phyloP scores from a whole-genome alignment of 37 sponge, comb jelly and placozoan genomes.

The Haliclona indistincta region DNA sequence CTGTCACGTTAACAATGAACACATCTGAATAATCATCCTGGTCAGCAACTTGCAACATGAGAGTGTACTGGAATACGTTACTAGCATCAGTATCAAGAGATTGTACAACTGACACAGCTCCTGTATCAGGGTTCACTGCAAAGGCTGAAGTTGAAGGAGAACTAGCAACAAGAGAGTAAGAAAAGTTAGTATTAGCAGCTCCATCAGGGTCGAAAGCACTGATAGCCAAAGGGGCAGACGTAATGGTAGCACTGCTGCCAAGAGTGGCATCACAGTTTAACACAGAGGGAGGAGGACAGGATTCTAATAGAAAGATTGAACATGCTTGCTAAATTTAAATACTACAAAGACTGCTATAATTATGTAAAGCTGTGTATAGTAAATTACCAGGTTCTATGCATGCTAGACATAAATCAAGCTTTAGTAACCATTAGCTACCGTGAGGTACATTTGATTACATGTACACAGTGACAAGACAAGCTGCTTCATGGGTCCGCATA shows the following conservation, averaged over 20 bases:
- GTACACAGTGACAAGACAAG: too few species aligned
- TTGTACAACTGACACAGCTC: slow-evolving; percentile 29
- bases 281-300: slow-evolving; percentile 10
- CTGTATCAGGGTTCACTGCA: slow-evolving; percentile 28
- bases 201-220: slow-evolving; percentile 61
- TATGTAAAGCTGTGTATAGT: too few species aligned
- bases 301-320: neutral
- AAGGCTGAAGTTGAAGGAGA: slow-evolving; percentile 33
- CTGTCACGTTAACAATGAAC: slow-evolving; percentile 20
- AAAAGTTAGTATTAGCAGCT: slow-evolving; percentile 15
- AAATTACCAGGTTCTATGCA: too few species aligned
- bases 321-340: neutral
- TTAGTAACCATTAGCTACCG: too few species aligned
- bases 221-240: slow-evolving; percentile 28
- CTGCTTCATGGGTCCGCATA: too few species aligned
- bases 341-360: too few species aligned
- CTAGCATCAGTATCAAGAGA: slow-evolving; percentile 46
- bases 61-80: slow-evolving; percentile 6
- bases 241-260: slow-evolving; percentile 22
- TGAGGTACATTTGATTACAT: too few species aligned
- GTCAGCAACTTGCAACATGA: slow-evolving; percentile 50
- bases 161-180: slow-evolving; percentile 38
- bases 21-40: neutral
- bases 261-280: slow-evolving; percentile 51
- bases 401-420: too few species aligned